Evolutionary conservation across 2,113 vertebrate species (phyloP).

Genomic region (Romanogobio albipinnatus): DNA sequence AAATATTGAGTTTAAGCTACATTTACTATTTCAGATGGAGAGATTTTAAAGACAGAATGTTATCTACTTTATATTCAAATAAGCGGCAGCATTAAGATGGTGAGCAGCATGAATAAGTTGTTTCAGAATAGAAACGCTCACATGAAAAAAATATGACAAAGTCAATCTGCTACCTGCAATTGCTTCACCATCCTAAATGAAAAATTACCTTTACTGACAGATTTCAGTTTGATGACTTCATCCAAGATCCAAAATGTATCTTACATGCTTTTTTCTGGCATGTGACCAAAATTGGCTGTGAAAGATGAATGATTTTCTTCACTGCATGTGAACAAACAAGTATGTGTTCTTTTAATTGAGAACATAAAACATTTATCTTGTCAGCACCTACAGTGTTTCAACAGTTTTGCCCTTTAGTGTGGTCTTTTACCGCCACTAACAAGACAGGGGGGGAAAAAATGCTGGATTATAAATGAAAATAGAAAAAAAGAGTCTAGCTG

Average conservation of each 20-base stretch:
- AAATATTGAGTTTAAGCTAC: neutral
- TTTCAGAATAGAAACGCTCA: neutral
- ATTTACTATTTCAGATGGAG: slow-evolving; percentile 13
- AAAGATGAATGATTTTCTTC: slow-evolving; percentile 19
- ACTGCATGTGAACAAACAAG: slow-evolving; percentile 16
- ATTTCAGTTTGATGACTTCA: slow-evolving; percentile 15
- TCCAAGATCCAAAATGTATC: neutral
- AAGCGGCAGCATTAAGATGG: neutral
- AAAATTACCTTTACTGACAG: slow-evolving; percentile 26
- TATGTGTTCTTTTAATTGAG: slow-evolving; percentile 31
- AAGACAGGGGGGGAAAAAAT: slow-evolving; percentile 9
- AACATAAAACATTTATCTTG: slow-evolving; percentile 38
- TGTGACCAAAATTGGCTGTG: slow-evolving; percentile 20
- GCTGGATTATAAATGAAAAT: neutral
- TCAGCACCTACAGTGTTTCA: slow-evolving; percentile 37
- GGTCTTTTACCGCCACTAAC: slow-evolving; percentile 17
- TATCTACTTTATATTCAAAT: slow-evolving; percentile 27
- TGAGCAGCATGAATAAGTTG: neutral
- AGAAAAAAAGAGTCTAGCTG: neutral
- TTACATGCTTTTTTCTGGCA: neutral
- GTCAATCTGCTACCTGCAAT: slow-evolving; percentile 30
- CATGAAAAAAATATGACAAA: slow-evolving; percentile 28
- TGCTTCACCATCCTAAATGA: neutral
- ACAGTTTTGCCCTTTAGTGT: slow-evolving; percentile 33
- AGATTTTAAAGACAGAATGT: slow-evolving; percentile 21